Base-by-base conservation (phyloP, 2,113 vertebrate genomes). In the Gavia stellata region DNA sequence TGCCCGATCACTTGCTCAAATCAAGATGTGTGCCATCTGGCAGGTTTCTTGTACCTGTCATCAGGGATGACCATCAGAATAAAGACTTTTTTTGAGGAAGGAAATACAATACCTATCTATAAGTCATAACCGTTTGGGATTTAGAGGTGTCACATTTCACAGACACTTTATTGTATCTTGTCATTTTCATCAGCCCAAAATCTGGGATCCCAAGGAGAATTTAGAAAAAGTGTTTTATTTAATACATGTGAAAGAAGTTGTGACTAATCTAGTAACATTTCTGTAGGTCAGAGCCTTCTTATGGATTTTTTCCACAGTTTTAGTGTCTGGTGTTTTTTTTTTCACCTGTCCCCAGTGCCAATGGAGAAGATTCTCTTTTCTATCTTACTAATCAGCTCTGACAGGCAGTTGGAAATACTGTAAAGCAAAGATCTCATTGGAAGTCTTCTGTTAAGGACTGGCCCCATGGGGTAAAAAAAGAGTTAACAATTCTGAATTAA, bases 11-110 rank as follows among this genome's bases (percentile, higher is more conserved):
- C 19, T 91, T 88, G 44, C 62, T 95, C 56, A 93, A 89, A 65
- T 62, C 14, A 90, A 78, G 55, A 83, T 58, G 13, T 31, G 75
- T 73, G 61, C 66, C 50, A 81, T 89, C 70, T 95, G 80, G 65
- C 70, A 94, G 81, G 59, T 89, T 34, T 62, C 88, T 94, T 92
- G 66, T 95, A 91, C 53, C 14, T 95, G 71, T 88, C 83, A 45
- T 45, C 91, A 38, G 55, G 34, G 31, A 93, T 92, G 80, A 67
- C 1, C 4, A 81, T 91, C 77, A 95, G 74, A 89, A 82, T 40
- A 80, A 86, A 86, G 25, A 66, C 11, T 55, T 9, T 28, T 91
- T 77, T n/a, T 70, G 47, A 71, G 7, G 26, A 81, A 86, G 18
- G 29, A 62, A 86, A 47, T 55, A 38, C 12, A 50, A 34, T 38